Evolutionary conservation across 2,113 vertebrate genomes (phyloP), one percentile per base, ranked within the genome.

Genomic region (Phaetusa simplex): DNA sequence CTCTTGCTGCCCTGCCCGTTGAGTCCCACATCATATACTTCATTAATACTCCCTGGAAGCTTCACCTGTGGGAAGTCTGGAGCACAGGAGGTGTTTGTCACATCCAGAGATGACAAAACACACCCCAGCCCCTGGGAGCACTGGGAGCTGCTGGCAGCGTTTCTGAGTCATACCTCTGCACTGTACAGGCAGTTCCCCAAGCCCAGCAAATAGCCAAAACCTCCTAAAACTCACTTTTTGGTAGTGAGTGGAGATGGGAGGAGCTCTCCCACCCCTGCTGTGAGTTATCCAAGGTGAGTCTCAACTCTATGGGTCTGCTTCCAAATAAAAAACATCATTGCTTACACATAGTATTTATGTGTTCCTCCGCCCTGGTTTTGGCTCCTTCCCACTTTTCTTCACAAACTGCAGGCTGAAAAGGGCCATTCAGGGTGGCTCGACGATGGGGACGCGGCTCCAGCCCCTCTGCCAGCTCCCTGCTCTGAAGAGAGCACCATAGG

Each of bases 321-420:
- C 95, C 88, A 92, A 72, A 47, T 52, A 90, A 78, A 92, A 96
- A 97, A 61, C 49, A 90, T 67, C 61, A 34, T 50, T 86, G 93
- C 93, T 90, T 74, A 53, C 90, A 93, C 86, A 40, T 55, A 96
- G 82, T 92, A 93, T 97, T 97, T 96, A 88, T 96, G 90, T 55
- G 77, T 96, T 91, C 80, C 81, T 92, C 84, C 40, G 4, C 94
- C 88, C 83, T 80, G 81, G 77, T 58, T 93, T 95, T 88, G 81
- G 95, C 83, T 94, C 67, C 47, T 59, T 94, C 77, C 34, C 92
- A 30, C 73, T 87, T 87, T 86, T 93, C 93, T 93, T 87, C 91
- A 89, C 83, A 90, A 92, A n/a, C 26, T 93, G 38, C 52, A 52
- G 74, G 66, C 91, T 97, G 94, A 96, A 96, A 98, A 97, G 92